These are phyloP conservation scores for Anhinga rufa DNA, from an alignment of 2,113 vertebrate species.

Conservation along the genomic window DNA sequence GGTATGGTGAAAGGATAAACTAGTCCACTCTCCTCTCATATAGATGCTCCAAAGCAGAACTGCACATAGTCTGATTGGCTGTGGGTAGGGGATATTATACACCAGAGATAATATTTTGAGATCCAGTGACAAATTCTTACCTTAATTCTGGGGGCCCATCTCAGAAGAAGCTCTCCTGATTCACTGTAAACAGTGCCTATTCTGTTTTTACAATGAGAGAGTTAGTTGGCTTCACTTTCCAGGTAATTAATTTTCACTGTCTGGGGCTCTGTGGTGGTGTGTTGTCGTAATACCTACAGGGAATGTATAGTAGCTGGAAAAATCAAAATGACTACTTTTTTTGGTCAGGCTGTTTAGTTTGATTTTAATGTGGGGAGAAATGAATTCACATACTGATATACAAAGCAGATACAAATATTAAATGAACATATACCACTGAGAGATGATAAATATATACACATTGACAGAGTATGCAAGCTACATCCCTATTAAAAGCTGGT, in stretches of 20 bases:
- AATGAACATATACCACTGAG: background rate
- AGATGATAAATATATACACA: background rate
- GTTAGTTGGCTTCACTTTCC: background rate
- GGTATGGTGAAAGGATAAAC: background rate
- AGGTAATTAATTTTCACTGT: background rate
- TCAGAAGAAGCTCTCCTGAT: background rate
- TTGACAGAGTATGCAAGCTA: background rate
- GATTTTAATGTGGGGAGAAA: background rate
- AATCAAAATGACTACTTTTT: background rate
- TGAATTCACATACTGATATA: background rate
- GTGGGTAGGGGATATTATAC: background rate
- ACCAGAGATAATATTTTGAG: background rate
- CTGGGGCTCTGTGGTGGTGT: background rate
- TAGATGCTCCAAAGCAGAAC: background rate
- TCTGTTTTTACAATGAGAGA: background rate
- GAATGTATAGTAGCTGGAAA: background rate
- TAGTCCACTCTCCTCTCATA: background rate
- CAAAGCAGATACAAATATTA: background rate
- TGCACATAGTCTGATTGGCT: background rate
- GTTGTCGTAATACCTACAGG: background rate
- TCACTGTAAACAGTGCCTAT: background rate
- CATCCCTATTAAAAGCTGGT: background rate
- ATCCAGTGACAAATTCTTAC: background rate
- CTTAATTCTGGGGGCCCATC: background rate
- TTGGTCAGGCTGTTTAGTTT: background rate